phyloP scores from a whole-genome alignment of 64 coral and sea anemone species.

The Montipora capricornis region DNA sequence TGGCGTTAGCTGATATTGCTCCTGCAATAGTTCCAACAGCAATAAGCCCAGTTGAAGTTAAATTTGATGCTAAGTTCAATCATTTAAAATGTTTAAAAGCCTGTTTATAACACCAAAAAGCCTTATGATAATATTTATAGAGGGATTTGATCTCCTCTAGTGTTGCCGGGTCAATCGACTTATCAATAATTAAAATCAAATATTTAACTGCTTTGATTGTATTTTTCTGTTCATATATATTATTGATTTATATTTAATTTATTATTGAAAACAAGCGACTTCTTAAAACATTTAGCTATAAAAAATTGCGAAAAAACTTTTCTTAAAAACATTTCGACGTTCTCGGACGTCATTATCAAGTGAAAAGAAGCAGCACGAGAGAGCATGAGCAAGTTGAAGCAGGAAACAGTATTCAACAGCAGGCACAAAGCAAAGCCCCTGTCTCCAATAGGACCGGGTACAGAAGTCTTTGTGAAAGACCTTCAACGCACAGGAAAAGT shows the following conservation, averaged over 20 bases:
- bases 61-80: background rate
- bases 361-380: too few relatives aligned
- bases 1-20: background rate
- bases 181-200: background rate
- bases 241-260: too few relatives aligned
- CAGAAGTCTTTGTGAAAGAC: conserved; percentile 12
- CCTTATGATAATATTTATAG: background rate
- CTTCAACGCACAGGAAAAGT: background rate
- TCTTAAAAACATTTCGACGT: too few relatives aligned
- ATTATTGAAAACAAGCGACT: too few relatives aligned
- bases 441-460: background rate
- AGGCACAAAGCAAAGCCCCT: conserved; percentile 10
- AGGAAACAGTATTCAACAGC: background rate
- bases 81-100: background rate
- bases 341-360: too few relatives aligned
- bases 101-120: too few relatives aligned
- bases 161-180: background rate
- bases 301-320: too few relatives aligned
- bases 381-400: background rate
- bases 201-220: background rate
- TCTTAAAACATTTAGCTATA: too few relatives aligned
- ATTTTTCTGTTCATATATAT: too few relatives aligned
- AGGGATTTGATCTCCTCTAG: background rate
- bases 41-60: background rate
- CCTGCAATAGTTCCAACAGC: background rate